Percentiles rank a stretch among this genome's conserved stretches.
phyloP scores from a whole-genome alignment of 1,140 invertebrate species.

The Danaus plexippus region DNA sequence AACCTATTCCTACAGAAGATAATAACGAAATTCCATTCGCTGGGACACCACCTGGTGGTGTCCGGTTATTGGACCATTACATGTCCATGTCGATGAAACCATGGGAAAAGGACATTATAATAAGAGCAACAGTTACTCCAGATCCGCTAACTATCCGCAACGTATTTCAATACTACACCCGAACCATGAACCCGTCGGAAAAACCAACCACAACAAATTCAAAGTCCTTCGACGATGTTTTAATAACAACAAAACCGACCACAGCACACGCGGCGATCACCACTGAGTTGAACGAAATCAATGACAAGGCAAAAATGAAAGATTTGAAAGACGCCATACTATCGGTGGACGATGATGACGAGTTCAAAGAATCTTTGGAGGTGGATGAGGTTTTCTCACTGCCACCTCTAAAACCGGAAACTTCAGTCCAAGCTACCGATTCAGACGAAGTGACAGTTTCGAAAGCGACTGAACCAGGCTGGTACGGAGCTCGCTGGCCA shows the following conservation, averaged over 20 bases:
- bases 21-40: constrained; percentile 36
- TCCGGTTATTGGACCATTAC: constrained; percentile 40
- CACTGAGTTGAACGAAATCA: constrained; percentile 34
- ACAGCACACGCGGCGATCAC: constrained; percentile 32
- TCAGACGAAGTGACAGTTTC: constrained; percentile 63
- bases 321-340: constrained; percentile 57
- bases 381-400: constrained; percentile 64
- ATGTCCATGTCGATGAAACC: constrained; percentile 51
- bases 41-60: constrained; percentile 40
- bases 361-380: constrained; percentile 62
- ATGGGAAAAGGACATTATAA: constrained; percentile 57
- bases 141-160: constrained; percentile 42
- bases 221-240: constrained; percentile 48
- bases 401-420: constrained; percentile 48
- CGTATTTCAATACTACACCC: constrained; percentile 45
- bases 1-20: constrained; percentile 40
- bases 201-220: constrained; percentile 30
- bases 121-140: constrained; percentile 47
- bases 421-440: constrained; percentile 26
- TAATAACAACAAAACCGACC: constrained; percentile 52
- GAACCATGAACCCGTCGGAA: constrained; percentile 37
- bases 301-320: constrained; percentile 39
- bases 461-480: constrained; percentile 44
- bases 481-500: constrained; percentile 72
- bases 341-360: constrained; percentile 62